Percentiles rank a stretch among this genome's conserved stretches.
These are phyloP conservation scores for Druceiella hillmani DNA, from an alignment of 2,888 invertebrate species.

Conservation along the genomic window DNA sequence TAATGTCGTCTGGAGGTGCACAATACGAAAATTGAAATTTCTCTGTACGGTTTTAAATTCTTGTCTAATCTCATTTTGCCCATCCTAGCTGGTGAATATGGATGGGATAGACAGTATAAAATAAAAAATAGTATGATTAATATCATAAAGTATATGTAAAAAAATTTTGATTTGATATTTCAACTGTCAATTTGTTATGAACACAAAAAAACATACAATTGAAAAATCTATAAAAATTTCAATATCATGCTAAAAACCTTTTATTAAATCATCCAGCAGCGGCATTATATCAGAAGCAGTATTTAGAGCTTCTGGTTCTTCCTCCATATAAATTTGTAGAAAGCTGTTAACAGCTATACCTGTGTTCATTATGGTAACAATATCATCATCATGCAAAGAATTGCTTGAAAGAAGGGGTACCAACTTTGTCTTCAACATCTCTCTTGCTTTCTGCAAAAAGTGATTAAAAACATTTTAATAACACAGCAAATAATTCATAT, in stretches of 20 bases:
- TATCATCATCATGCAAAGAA: slow-evolving; percentile 29
- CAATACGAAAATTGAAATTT: too few species aligned
- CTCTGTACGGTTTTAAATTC: too few species aligned
- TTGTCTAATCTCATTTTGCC: too few species aligned
- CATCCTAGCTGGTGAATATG: too few species aligned
- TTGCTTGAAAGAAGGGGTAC: slow-evolving; percentile 31
- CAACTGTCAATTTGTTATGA: neutral
- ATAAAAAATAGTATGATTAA: too few species aligned
- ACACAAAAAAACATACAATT: slow-evolving; percentile 5
- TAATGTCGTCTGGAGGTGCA: too few species aligned
- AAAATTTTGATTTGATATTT: neutral
- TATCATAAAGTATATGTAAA: neutral
- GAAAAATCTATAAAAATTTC: neutral
- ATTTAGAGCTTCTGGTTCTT: slow-evolving; percentile 38
- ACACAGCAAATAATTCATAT: too few species aligned
- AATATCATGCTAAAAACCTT: slow-evolving; percentile 29
- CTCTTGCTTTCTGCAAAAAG: slow-evolving; percentile 39
- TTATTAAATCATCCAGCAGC: slow-evolving; percentile 35
- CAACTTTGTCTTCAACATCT: slow-evolving; percentile 38
- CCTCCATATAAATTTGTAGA: slow-evolving; percentile 34
- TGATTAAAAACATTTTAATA: too few species aligned
- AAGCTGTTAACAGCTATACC: slow-evolving; percentile 36
- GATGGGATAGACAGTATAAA: too few species aligned
- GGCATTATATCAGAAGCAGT: slow-evolving; percentile 31
- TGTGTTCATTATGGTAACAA: slow-evolving; percentile 35